Evolutionary conservation across 2,888 invertebrate genomes (phyloP), one percentile per base, ranked within the genome.

Genomic region (Thymelicus sylvestris): DNA sequence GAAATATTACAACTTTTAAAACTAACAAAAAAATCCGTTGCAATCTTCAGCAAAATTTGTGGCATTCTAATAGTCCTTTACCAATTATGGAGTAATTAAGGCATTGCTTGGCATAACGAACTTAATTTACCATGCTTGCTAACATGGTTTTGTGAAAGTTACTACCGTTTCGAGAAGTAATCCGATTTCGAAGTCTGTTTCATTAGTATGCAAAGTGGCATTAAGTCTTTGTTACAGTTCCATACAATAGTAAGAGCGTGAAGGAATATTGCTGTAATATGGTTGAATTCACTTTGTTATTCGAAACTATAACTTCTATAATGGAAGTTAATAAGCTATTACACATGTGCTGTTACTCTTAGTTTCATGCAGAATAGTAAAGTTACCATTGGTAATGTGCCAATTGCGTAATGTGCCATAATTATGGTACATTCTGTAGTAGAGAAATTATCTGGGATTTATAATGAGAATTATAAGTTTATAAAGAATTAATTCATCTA

Each of bases 131-230:
- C 64, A 64, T 57, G 59, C 55, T 47, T 63, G 48, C 63, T 64
- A 69, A 69, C 64, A 69, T n/a, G 69, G 63, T 69, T 64, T 64
- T 69, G 62, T 68, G 57, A 62, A 72, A 68, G 65, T 72, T 68
- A 47, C 68, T 44, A 65, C 41, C 55, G 55, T 31, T 66, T 66
- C 55, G 50, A 74, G 72, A 66, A 69, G 73, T 84, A 82, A 86
- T 83, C 80, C 78, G 78, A 83, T 83, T 84, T 78, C 74, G 73
- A 77, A 73, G 74, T 72, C 72, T 75, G 78, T 78, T 80, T 78
- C 79, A 82, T 85, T 85, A 83, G 79, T 80, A 85, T 85, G 83
- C 80, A 84, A 83, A 84, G 79, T 80, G 75, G 64, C 59, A 69
- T 69, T 63, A 69, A 69, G 64, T 64, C 69, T 64, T 69, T 69